Evolutionary conservation across 2,888 invertebrate genomes (phyloP).

Genomic region (Metellina segmentata): DNA sequence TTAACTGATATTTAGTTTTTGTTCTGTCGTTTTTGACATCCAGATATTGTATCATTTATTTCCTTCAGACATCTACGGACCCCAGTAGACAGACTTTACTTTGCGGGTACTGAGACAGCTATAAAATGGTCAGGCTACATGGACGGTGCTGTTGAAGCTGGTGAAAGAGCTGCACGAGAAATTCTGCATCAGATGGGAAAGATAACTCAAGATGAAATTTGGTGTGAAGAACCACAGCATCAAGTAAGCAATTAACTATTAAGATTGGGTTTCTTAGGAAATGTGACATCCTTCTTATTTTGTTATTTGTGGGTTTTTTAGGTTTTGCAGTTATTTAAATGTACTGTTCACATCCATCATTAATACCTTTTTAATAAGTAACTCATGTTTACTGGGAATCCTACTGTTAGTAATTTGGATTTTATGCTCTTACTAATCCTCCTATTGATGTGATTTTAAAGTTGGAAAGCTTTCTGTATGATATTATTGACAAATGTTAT

Average conservation of each 20-base stretch:
- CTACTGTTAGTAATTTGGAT: not conserved
- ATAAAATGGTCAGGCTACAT: conserved; percentile 79
- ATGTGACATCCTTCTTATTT: not conserved
- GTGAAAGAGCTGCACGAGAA: conserved; percentile 79
- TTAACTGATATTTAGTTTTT: not conserved
- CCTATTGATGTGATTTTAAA: not conserved
- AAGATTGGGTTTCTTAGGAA: not conserved
- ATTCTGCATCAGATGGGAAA: conserved; percentile 78
- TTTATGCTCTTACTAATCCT: not conserved
- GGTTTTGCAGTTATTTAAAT: not conserved
- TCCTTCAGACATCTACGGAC: conserved; percentile 79
- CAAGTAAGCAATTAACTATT: conserved; percentile 52
- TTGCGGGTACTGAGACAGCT: conserved; percentile 79
- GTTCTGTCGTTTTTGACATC: not conserved
- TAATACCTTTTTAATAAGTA: not conserved
- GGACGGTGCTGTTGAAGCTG: conserved; percentile 78
- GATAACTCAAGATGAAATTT: conserved; percentile 79
- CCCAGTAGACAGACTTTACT: conserved; percentile 79
- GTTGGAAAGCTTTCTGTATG: not conserved
- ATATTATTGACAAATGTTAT: not conserved
- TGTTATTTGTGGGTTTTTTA: not conserved
- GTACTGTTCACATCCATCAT: no score
- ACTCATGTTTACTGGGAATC: not conserved
- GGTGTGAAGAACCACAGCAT: conserved; percentile 79
- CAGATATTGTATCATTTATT: conserved; percentile 35